Conservation (phyloP, 2,888 invertebrate genomes). For the Nineta flava region DNA sequence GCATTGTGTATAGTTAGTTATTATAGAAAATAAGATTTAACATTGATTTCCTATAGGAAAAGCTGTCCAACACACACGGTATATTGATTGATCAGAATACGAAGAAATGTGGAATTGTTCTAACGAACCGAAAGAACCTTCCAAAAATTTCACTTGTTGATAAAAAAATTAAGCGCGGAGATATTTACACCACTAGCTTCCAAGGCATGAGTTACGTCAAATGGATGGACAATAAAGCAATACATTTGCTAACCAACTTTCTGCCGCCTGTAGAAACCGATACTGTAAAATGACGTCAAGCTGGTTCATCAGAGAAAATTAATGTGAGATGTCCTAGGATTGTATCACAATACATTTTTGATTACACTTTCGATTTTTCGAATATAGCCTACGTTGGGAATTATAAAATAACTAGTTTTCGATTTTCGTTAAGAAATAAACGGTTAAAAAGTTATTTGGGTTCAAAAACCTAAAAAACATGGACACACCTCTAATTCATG, state of each 20-base stretch:
- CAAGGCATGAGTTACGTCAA: not conserved
- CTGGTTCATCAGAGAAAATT: not conserved
- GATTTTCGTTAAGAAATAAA: too few species aligned
- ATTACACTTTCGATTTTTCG: too few species aligned
- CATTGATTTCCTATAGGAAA: too few species aligned
- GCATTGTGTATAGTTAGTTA: too few species aligned
- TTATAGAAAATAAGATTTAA: too few species aligned
- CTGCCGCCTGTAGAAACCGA: not conserved
- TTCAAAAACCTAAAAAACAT: too few species aligned
- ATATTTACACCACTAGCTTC: not conserved
- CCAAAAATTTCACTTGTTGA: not conserved
- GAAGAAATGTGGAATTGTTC: not conserved
- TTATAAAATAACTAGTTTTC: too few species aligned
- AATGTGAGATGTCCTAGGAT: not conserved
- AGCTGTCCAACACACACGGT: too few species aligned
- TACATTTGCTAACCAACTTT: not conserved
- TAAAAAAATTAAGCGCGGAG: not conserved
- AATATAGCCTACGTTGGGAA: too few species aligned
- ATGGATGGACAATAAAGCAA: constrained; percentile 1
- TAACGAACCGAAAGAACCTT: not conserved
- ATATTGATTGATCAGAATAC: not conserved
- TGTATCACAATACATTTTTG: not conserved
- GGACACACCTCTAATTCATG: too few species aligned
- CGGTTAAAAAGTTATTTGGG: too few species aligned
- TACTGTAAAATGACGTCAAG: not conserved